phyloP scores from a whole-genome alignment of 2,888 invertebrate species.

The Drosophila niveifrons region DNA sequence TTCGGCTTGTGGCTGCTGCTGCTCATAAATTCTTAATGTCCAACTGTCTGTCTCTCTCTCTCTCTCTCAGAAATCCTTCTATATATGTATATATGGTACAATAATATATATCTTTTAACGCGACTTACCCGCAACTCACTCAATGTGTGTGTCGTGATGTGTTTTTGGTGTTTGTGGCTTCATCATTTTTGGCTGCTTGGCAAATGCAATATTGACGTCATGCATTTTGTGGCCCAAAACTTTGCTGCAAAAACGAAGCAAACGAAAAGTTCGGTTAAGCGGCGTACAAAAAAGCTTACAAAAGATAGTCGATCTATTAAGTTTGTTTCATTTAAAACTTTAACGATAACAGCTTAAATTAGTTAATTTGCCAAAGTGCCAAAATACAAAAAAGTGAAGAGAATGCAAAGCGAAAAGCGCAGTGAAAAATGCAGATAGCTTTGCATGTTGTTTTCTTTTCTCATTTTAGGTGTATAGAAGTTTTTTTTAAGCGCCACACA shows the following conservation, averaged over 20 bases:
- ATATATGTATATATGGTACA: too few species aligned
- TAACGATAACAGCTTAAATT: neutral
- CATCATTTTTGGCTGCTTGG: conserved; percentile 22
- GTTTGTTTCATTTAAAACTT: neutral
- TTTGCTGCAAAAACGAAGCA: neutral
- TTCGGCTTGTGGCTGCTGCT: neutral
- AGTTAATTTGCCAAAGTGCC: neutral
- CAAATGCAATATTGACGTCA: conserved; percentile 24
- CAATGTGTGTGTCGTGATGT: conserved; percentile 5
- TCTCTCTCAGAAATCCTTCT: neutral
- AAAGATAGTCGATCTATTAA: neutral
- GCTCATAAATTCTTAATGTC: conserved; percentile 45
- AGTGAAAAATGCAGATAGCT: conserved; percentile 35
- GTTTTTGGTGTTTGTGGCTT: conserved; percentile 17
- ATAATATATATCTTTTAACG: neutral
- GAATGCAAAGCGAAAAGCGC: neutral
- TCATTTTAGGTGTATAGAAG: conserved; percentile 15
- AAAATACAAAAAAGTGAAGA: too few species aligned
- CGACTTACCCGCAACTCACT: conserved; percentile 11
- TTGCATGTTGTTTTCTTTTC: conserved; percentile 22
- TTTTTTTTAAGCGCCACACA: conserved; percentile 41
- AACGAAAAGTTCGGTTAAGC: neutral
- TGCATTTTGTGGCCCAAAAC: conserved; percentile 8
- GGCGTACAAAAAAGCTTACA: neutral
- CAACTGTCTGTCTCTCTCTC: conserved; percentile 22